phyloP scores from a whole-genome alignment of 1,140 invertebrate species.

The Hormaphis cornu region DNA sequence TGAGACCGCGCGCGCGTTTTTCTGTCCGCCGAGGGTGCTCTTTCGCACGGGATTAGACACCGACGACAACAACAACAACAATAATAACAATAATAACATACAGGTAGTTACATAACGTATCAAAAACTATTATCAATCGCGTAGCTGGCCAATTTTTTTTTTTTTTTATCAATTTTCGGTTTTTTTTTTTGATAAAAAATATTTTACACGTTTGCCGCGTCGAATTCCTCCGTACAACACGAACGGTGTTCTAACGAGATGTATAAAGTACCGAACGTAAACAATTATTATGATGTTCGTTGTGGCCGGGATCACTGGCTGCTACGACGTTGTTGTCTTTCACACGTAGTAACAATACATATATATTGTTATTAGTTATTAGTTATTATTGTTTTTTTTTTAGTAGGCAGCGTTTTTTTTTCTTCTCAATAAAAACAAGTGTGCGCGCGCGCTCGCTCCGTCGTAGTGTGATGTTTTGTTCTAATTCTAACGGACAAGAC shows the following conservation, averaged over 20 bases:
- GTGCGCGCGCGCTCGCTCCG: not conserved
- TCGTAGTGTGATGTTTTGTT: not conserved
- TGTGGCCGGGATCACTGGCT: too few species aligned
- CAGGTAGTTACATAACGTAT: too few species aligned
- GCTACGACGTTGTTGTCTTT: too few species aligned
- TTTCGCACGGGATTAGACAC: not conserved
- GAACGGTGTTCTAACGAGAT: too few species aligned
- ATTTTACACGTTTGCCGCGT: too few species aligned
- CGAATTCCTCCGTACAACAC: too few species aligned
- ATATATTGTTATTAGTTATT: not conserved
- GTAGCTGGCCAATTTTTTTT: too few species aligned
- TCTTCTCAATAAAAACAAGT: not conserved
- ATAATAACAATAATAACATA: not conserved
- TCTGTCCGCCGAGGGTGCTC: not conserved
- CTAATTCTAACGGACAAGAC: not conserved
- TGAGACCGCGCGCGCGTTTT: slow-evolving; percentile 6
- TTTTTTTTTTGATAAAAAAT: too few species aligned
- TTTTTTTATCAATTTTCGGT: too few species aligned
- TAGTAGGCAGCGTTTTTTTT: not conserved
- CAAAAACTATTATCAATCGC: too few species aligned
- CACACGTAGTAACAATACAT: not conserved
- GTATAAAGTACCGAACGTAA: too few species aligned
- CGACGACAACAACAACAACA: not conserved
- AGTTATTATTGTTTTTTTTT: not conserved
- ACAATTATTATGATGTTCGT: too few species aligned